Evolutionary conservation across 1,140 invertebrate species (phyloP).

Genomic region (Aphidius ervi): DNA sequence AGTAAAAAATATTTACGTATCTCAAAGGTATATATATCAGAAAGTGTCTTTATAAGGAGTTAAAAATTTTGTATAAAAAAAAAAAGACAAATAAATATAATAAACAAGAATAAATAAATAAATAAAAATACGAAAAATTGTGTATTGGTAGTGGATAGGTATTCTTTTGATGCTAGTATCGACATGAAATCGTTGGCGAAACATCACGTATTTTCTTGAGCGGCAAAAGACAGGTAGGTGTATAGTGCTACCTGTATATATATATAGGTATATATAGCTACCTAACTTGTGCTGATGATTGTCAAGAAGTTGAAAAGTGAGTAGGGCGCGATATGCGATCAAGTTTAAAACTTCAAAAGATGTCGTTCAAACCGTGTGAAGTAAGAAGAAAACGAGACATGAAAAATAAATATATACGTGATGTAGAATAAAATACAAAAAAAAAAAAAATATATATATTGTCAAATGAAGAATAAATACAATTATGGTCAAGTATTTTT

Average conservation of each 20-base stretch:
- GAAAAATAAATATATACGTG: not conserved
- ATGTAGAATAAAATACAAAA: conserved; percentile 1
- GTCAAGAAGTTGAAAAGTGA: not conserved
- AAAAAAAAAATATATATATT: not conserved
- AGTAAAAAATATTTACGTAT: too few relatives aligned
- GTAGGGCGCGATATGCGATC: conserved; percentile 13
- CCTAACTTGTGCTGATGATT: not conserved
- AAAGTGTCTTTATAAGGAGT: too few relatives aligned
- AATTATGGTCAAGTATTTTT: too few relatives aligned
- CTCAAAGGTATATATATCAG: too few relatives aligned
- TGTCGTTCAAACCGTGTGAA: conserved; percentile 13
- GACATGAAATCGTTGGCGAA: conserved; percentile 12
- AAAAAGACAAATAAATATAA: too few relatives aligned
- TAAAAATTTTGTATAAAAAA: too few relatives aligned
- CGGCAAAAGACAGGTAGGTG: conserved; percentile 13
- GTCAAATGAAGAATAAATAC: too few relatives aligned
- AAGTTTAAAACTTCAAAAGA: conserved; percentile 8
- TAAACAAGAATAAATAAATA: too few relatives aligned
- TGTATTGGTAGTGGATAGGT: too few relatives aligned
- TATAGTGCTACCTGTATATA: not conserved
- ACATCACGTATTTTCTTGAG: conserved; percentile 15
- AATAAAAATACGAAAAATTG: too few relatives aligned
- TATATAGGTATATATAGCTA: too few relatives aligned
- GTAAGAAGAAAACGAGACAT: conserved; percentile 12
- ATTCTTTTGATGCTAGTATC: conserved; percentile 1